Percentiles rank a stretch among this genome's conserved stretches.
phyloP scores from a whole-genome alignment of 2,888 invertebrate species.

The Polylopha cassiicola region DNA sequence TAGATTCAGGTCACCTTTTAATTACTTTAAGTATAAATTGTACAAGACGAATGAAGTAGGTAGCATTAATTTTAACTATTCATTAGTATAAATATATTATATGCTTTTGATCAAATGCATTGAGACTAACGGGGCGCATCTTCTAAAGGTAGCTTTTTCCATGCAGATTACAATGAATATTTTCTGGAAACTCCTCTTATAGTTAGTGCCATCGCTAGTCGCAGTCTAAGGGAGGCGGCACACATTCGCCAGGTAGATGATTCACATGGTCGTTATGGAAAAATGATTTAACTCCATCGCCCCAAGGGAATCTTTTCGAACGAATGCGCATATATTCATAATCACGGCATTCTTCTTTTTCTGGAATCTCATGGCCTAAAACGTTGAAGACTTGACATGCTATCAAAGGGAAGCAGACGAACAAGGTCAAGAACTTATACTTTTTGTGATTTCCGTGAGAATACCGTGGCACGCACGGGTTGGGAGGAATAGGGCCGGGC shows the following conservation, averaged over 20 bases:
- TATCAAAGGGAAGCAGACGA: slow-evolving; percentile 53
- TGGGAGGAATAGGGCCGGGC: slow-evolving; percentile 42
- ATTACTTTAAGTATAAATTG: too few species aligned
- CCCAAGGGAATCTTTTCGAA: slow-evolving; percentile 93
- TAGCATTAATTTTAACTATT: too few species aligned
- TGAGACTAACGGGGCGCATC: slow-evolving; percentile 26
- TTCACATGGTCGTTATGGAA: slow-evolving; percentile 90
- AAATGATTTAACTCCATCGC: slow-evolving; percentile 86
- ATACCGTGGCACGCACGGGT: slow-evolving; percentile 48
- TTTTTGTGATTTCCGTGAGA: slow-evolving; percentile 46
- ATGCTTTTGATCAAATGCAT: too few species aligned
- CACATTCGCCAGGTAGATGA: slow-evolving; percentile 60
- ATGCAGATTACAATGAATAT: not conserved
- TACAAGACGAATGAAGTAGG: too few species aligned
- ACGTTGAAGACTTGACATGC: slow-evolving; percentile 38
- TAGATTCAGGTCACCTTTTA: too few species aligned
- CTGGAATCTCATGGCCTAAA: slow-evolving; percentile 31
- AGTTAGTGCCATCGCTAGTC: slow-evolving; percentile 34
- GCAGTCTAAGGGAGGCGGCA: slow-evolving; percentile 47
- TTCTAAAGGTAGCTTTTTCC: slow-evolving; percentile 11
- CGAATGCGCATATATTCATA: slow-evolving; percentile 88
- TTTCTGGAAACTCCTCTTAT: not conserved
- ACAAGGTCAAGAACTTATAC: slow-evolving; percentile 46
- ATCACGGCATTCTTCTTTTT: slow-evolving; percentile 50
- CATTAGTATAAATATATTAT: too few species aligned